Evolutionary conservation across 1,140 invertebrate species (phyloP), one percentile per base, ranked within the genome.

Genomic region (Drosophila yakuba): DNA sequence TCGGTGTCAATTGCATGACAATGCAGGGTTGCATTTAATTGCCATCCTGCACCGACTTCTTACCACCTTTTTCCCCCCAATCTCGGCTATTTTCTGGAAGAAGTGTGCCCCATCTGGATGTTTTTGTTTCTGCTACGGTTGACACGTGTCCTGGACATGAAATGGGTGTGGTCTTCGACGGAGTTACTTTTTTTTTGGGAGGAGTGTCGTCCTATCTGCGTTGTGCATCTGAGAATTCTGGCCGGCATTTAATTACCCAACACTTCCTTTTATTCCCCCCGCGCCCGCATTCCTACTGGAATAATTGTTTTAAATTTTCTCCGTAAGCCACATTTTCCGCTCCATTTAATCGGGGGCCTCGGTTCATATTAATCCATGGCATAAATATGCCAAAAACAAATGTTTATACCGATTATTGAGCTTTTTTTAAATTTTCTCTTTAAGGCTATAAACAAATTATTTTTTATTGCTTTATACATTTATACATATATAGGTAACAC

Each of bases 181-280:
- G 28, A 2, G 7, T 10, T 32, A 8, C 38, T 41, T 43, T 32
- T 32, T 10, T 43, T 36, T 43, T 32, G 39, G 4, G 32, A 52
- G 28, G 12, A 36, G 39, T 35, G 47, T 36, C 15, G 12, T 44
- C 58, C 63, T 84, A 85, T 84, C 77, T 56, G 80, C 79, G 51
- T 41, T 50, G 62, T 67, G 72, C 78, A 80, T 80, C 81, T 80
- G 55, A n/a, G 66, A 38, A 61, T 58, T 35, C 47, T 39, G 77
- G 32, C 60, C 62, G 80, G 81, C 78, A 81, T 78, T 85, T 85
- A 86, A 85, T 85, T 85, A 74, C 78, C 78, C 20, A 39, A 28
- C 38, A 67, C 47, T 52, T 39, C 35, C 56, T 7, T 17, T 7
- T 17, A 7, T 36, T 51, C 17, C 28, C 57, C 51, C 15, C 25